These are phyloP conservation scores for Antechinus flavipes DNA, from an alignment of 2,113 vertebrate genomes.

Conservation along the genomic window DNA sequence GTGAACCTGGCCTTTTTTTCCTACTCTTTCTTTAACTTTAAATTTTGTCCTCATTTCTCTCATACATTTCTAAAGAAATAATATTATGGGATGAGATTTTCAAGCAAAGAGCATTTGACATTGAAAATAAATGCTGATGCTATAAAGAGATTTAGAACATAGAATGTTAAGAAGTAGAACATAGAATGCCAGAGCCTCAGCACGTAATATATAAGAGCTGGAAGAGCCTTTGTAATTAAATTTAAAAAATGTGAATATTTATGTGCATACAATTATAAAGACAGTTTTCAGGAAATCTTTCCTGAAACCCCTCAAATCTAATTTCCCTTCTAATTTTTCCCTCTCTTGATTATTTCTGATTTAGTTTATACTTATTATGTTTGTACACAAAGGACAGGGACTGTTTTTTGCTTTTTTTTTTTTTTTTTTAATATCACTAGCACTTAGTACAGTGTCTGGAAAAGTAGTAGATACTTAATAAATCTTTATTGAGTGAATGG, in stretches of 20 bases:
- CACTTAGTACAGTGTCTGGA: background rate
- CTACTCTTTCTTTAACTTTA: background rate
- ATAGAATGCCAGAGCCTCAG: background rate
- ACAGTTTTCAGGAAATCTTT: background rate
- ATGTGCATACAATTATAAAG: background rate
- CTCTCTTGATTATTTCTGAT: background rate
- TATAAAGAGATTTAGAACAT: background rate
- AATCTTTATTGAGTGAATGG: background rate
- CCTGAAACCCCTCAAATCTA: background rate
- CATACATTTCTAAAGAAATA: background rate
- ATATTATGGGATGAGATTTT: background rate
- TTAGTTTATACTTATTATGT: background rate
- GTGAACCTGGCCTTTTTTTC: background rate
- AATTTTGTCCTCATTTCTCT: background rate
- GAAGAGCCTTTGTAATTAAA: background rate
- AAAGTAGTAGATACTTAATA: background rate
- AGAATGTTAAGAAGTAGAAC: background rate
- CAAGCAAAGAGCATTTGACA: background rate
- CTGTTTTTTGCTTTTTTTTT: background rate
- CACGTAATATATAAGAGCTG: background rate
- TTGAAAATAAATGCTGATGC: background rate
- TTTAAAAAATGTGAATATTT: background rate
- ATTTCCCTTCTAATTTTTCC: background rate
- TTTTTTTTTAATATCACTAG: background rate
- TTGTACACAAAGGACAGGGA: background rate